Conservation (phyloP, 2,797 vertebrate species). For the Sebastes vulpes region DNA sequence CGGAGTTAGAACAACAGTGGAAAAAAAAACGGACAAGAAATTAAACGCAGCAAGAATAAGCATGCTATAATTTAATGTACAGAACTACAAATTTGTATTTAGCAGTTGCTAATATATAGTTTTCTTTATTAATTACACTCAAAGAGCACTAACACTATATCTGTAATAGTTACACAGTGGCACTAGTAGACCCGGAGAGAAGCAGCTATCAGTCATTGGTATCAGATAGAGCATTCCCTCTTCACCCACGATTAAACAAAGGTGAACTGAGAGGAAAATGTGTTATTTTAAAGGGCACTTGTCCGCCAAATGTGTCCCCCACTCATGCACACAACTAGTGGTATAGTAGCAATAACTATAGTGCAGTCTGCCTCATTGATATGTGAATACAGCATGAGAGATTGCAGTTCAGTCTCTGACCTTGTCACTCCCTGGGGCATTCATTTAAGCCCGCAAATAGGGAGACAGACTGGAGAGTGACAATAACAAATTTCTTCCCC, state of each 20-base stretch:
- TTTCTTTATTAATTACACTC: neutral
- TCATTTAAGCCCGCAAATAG: neutral
- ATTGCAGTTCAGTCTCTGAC: neutral
- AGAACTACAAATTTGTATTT: neutral
- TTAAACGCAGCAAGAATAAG: neutral
- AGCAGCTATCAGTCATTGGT: neutral
- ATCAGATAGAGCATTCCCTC: neutral
- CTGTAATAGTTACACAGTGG: neutral
- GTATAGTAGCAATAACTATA: neutral
- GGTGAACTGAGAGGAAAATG: neutral
- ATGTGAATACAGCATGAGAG: neutral
- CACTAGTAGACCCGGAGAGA: neutral
- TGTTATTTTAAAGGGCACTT: neutral
- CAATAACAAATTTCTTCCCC: neutral
- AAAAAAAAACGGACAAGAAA: neutral
- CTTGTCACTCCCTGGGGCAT: neutral
- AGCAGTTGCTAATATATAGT: neutral
- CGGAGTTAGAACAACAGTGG: slow-evolving; percentile 23
- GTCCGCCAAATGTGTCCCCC: neutral
- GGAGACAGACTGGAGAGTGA: neutral
- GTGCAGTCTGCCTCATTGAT: neutral
- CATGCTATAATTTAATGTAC: neutral
- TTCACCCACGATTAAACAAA: neutral
- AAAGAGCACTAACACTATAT: neutral
- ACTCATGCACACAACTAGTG: neutral